These are phyloP conservation scores for Phyllotis vaccarum DNA, from an alignment of 2,797 vertebrate species.

Conservation along the genomic window DNA sequence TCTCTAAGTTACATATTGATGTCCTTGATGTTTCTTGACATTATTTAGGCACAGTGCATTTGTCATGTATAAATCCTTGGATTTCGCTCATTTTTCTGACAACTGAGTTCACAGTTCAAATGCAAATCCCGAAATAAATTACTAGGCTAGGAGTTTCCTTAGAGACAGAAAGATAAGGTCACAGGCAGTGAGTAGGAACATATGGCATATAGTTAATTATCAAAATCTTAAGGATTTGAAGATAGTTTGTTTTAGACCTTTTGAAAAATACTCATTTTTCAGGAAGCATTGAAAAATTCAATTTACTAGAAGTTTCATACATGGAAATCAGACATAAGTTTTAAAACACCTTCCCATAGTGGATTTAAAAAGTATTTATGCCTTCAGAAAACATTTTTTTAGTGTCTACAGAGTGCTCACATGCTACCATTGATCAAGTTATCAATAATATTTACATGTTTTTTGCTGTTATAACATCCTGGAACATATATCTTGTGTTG, in stretches of 20 bases:
- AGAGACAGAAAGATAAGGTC: conserved; percentile 51
- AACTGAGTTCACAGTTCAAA: conserved; percentile 57
- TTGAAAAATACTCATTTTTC: conserved; percentile 37
- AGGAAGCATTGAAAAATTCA: conserved; percentile 45
- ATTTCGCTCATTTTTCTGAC: conserved; percentile 66
- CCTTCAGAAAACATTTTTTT: neutral
- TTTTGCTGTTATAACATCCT: conserved; percentile 37
- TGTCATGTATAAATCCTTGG: conserved; percentile 46
- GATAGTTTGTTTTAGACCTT: conserved; percentile 31
- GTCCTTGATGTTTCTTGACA: conserved; percentile 48
- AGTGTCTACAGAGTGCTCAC: neutral
- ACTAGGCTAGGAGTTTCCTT: conserved; percentile 47
- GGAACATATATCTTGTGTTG: neutral
- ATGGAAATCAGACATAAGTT: conserved; percentile 35
- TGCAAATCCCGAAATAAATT: conserved; percentile 48
- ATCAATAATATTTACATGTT: conserved; percentile 42
- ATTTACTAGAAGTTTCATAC: conserved; percentile 53
- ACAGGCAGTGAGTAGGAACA: neutral
- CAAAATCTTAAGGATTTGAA: conserved; percentile 10
- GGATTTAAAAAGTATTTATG: conserved; percentile 40
- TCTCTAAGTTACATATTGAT: conserved; percentile 42
- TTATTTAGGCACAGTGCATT: conserved; percentile 59
- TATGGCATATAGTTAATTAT: conserved; percentile 56
- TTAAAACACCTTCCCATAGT: neutral
- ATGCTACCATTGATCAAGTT: neutral